Percentiles rank a stretch among this genome's conserved stretches.
phyloP scores from a whole-genome alignment of 1,140 invertebrate species.

The Drosophila sucinea region DNA sequence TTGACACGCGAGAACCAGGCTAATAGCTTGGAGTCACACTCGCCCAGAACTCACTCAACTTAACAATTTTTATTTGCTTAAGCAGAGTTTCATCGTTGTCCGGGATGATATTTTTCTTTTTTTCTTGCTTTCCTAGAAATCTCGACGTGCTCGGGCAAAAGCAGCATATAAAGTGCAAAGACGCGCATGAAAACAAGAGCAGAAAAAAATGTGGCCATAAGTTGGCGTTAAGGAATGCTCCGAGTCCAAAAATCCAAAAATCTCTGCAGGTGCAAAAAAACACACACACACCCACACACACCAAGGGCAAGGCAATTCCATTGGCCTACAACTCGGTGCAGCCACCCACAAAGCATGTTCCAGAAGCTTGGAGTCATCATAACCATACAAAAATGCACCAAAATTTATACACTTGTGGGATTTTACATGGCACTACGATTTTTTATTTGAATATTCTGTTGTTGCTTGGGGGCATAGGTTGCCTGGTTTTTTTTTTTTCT shows the following conservation, averaged over 20 bases:
- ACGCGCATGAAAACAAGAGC: conserved; percentile 16
- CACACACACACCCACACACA: conserved; percentile 18
- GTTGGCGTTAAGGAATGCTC: conserved; percentile 44
- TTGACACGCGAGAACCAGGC: conserved; percentile 66
- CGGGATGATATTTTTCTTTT: conserved; percentile 48
- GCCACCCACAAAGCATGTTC: conserved; percentile 7
- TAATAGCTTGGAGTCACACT: conserved; percentile 47
- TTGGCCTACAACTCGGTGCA: conserved; percentile 16
- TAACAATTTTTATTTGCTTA: conserved; percentile 65
- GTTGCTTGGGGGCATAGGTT: not conserved
- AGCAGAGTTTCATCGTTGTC: conserved; percentile 46
- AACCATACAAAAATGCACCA: conserved; percentile 50
- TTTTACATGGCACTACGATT: conserved; percentile 44
- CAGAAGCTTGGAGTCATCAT: conserved; percentile 39
- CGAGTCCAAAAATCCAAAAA: conserved; percentile 59
- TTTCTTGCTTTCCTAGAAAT: conserved; percentile 46
- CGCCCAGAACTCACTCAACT: conserved; percentile 16
- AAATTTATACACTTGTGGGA: conserved; percentile 76
- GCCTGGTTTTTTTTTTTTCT: not conserved
- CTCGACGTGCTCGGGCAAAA: conserved; percentile 36
- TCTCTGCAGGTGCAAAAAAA: conserved; percentile 47
- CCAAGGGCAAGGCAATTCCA: conserved; percentile 28
- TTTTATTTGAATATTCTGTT: conserved; percentile 16
- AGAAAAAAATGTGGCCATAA: conserved; percentile 44
- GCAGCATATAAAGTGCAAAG: conserved; percentile 16